Percentiles rank a stretch among this genome's conserved stretches.
phyloP scores from a whole-genome alignment of 2,113 vertebrate genomes.

The Ailurus styani region DNA sequence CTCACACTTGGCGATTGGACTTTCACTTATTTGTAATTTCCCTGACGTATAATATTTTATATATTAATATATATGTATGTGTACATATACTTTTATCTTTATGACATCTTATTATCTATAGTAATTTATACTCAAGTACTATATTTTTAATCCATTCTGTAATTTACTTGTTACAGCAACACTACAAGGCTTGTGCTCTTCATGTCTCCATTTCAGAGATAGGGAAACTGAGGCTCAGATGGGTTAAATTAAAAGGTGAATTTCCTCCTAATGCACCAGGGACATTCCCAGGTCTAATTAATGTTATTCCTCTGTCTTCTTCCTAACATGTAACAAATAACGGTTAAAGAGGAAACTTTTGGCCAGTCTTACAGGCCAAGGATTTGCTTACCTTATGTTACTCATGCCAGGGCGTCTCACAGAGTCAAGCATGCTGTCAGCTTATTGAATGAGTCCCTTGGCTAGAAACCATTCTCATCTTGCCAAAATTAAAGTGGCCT shows the following conservation, averaged over 20 bases:
- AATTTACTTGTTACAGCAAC: not conserved
- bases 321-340: not conserved
- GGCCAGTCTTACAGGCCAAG: not conserved
- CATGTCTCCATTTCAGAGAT: not conserved
- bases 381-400: not conserved
- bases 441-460: not conserved
- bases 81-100: not conserved
- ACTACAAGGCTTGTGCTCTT: not conserved
- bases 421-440: not conserved
- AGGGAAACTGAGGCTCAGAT: not conserved
- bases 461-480: not conserved
- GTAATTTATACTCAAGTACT: not conserved
- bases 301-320: not conserved
- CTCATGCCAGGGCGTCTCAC: not conserved
- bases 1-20: not conserved
- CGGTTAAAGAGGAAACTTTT: not conserved
- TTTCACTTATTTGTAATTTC: not conserved
- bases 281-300: not conserved
- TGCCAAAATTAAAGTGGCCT: conserved; percentile 42
- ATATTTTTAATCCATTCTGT: not conserved
- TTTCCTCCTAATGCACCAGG: not conserved
- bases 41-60: not conserved
- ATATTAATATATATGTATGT: not conserved
- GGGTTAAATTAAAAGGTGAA: not conserved
- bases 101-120: not conserved